Evolutionary conservation across 2,113 vertebrate genomes (phyloP), one percentile per base, ranked within the genome.

Genomic region (Peromyscus californicus): DNA sequence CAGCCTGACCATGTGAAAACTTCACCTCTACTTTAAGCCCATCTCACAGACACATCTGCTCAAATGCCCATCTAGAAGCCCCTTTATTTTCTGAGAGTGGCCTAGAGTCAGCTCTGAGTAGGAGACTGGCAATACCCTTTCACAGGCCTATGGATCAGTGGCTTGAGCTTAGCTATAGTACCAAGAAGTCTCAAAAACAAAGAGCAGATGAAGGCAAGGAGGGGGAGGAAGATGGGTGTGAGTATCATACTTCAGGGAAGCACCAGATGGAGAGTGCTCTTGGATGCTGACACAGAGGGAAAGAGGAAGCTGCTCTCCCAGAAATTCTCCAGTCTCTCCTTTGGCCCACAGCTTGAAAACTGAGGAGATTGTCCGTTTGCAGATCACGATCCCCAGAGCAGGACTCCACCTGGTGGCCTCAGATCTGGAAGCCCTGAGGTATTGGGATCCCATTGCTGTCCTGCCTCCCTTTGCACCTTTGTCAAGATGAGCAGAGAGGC

Each of bases 401-500:
- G 96, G 89, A 86, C 88, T 94, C 76, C 3, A 0, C 67, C 61
- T 80, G 63, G 84, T 97, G 61, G 33, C 95, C n/a, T 87, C 95
- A 74, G 79, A 97, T 54, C 83, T 78, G 70, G 96, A 97, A 88
- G 84, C 29, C 92, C 31, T 31, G 59, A 96, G 96, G 96, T 97
- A 87, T 0, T 31, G 39, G 42, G 31, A 6, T 24, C 69, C 61
- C 69, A 24, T 29, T 75, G 33, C 69, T 72, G 16, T 67, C 33
- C 10, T 15, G 16, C 70, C 1, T 90, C 48, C 45, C 80, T 63
- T 39, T 42, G 75, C 16, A 59, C 1, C 69, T 78, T 94, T 95
- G 72, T 76, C 67, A 67, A 90, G 63, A 90, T 7, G n/a, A 63
- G 42, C 11, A 75, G 67, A 61, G 45, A 67, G 59, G 12, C 15